Evolutionary conservation across 2,888 invertebrate genomes (phyloP).

Genomic region (Antitype chi): DNA sequence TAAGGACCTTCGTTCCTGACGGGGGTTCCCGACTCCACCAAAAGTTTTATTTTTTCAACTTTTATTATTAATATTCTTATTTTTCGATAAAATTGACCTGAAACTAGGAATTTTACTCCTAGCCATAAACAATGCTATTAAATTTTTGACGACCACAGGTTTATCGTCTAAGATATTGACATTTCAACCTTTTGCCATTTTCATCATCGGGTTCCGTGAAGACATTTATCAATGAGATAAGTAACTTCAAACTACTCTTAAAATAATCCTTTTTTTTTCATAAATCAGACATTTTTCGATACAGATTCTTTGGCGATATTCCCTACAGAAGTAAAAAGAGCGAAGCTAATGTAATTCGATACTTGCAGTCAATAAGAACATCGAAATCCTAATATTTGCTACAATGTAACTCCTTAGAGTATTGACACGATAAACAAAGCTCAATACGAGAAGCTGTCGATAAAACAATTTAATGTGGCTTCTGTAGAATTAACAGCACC

Average conservation of each 20-base stretch:
- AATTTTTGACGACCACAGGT: neutral
- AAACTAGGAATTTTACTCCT: no score
- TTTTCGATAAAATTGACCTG: neutral
- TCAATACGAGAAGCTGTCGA: slow-evolving; percentile 38
- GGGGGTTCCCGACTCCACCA: no score
- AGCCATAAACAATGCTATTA: neutral
- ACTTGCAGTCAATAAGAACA: slow-evolving; percentile 3
- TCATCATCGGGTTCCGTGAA: no score
- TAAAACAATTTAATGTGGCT: slow-evolving; percentile 35
- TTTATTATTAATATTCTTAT: neutral
- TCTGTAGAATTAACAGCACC: slow-evolving; percentile 39
- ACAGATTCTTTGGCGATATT: neutral
- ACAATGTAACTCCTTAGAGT: slow-evolving; percentile 5
- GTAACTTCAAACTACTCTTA: neutral
- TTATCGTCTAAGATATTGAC: neutral
- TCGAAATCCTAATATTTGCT: slow-evolving; percentile 12
- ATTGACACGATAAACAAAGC: slow-evolving; percentile 29
- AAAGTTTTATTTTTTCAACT: neutral
- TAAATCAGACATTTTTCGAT: no score
- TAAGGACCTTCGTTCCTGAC: no score
- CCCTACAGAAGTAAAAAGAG: neutral
- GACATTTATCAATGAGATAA: neutral
- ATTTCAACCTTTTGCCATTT: neutral
- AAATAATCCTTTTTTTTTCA: neutral
- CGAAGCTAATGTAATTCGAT: neutral